Conservation (phyloP, 2,113 vertebrate species). For the Mormyrus lacerda region DNA sequence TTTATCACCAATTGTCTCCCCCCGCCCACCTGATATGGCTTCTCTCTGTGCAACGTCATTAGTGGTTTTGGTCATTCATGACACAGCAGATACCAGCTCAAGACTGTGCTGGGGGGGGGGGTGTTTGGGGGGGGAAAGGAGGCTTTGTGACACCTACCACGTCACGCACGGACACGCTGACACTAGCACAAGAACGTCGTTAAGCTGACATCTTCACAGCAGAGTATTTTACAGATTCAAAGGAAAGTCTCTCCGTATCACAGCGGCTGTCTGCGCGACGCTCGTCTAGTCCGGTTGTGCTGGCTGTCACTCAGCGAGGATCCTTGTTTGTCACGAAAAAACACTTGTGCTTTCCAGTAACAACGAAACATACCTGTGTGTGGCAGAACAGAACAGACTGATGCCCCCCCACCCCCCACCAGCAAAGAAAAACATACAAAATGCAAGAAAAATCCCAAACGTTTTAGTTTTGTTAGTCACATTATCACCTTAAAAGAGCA, state of each 20-base stretch:
- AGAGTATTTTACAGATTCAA: conserved; percentile 22
- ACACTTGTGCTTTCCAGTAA: conserved; percentile 18
- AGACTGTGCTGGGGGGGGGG: neutral
- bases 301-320: neutral
- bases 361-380: neutral
- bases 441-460: neutral
- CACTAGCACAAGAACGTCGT: conserved; percentile 20
- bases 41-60: neutral
- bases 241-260: neutral
- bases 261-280: neutral
- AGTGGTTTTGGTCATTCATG: neutral
- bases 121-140: no score
- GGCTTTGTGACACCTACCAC: conserved; percentile 9
- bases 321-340: neutral
- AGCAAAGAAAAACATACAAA: neutral
- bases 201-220: conserved; percentile 18
- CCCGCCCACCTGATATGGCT: neutral
- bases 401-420: neutral
- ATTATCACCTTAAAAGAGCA: conserved; percentile 20
- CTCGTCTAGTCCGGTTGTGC: neutral
- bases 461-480: conserved; percentile 21
- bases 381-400: neutral
- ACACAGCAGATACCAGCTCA: neutral
- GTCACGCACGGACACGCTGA: neutral
- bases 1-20: neutral